These are phyloP conservation scores for Hyperopisus bebe DNA, from an alignment of 2,113 vertebrate genomes.

Conservation along the genomic window DNA sequence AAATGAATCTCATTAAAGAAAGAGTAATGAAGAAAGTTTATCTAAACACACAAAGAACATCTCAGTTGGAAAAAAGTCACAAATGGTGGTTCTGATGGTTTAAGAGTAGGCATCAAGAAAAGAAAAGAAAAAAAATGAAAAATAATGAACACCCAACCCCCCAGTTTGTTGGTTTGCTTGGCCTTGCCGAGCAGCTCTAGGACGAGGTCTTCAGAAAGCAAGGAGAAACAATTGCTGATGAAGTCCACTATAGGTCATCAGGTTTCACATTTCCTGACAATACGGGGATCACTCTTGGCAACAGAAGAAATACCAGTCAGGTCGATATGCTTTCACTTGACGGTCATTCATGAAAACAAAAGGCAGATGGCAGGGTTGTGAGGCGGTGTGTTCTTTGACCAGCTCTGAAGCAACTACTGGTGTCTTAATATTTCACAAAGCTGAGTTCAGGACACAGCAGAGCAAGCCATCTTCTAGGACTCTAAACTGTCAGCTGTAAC, in stretches of 20 bases:
- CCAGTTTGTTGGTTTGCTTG: neutral
- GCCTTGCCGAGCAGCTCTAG: neutral
- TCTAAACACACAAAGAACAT: neutral
- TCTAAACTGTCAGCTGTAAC: slow-evolving; percentile 55
- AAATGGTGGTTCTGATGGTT: slow-evolving; percentile 4
- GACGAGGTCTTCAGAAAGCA: slow-evolving; percentile 22
- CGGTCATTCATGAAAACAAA: slow-evolving; percentile 31
- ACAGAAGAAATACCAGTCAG: slow-evolving; percentile 26
- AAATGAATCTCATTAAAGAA: neutral
- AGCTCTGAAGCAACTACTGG: slow-evolving; percentile 31
- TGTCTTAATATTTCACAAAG: slow-evolving; percentile 31
- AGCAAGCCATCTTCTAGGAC: slow-evolving; percentile 44
- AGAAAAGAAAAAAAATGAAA: neutral
- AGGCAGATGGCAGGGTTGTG: slow-evolving; percentile 32
- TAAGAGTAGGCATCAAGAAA: neutral
- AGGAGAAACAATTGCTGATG: slow-evolving; percentile 5
- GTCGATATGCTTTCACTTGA: slow-evolving; percentile 28
- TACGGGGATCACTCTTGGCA: slow-evolving; percentile 43
- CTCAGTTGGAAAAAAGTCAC: neutral
- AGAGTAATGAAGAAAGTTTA: neutral
- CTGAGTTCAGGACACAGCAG: slow-evolving; percentile 7
- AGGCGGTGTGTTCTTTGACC: slow-evolving; percentile 40
- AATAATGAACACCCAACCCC: neutral
- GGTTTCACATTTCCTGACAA: slow-evolving; percentile 28
- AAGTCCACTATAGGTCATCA: slow-evolving; percentile 16